Conservation (phyloP, 2,888 invertebrate genomes). For the Lathronympha strigana region DNA sequence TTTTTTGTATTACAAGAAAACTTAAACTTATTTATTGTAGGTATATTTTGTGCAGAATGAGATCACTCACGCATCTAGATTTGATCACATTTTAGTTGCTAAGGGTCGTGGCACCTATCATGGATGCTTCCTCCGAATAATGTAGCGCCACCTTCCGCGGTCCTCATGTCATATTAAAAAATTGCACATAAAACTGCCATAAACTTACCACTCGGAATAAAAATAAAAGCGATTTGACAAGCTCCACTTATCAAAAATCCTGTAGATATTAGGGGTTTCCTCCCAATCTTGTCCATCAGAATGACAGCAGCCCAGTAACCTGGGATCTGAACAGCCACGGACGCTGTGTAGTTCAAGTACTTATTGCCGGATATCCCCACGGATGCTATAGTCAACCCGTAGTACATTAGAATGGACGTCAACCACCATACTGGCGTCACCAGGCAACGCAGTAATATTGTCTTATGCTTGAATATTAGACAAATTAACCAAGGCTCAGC, state of each 20-base stretch:
- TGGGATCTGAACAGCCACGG: constrained; percentile 1
- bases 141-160: too few relatives aligned
- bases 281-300: constrained; percentile 15
- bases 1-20: too few relatives aligned
- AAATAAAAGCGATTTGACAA: constrained; percentile 22
- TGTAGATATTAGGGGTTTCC: constrained; percentile 9
- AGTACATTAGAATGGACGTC: constrained; percentile 9
- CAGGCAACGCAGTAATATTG: constrained; percentile 16
- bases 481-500: constrained; percentile 16
- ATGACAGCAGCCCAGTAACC: constrained; percentile 7
- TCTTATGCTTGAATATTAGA: constrained; percentile 19
- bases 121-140: too few relatives aligned
- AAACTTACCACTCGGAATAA: constrained; percentile 21
- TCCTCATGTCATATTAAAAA: too few relatives aligned
- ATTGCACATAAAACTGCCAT: not conserved
- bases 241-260: constrained; percentile 6
- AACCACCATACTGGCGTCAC: constrained; percentile 9
- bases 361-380: constrained; percentile 29
- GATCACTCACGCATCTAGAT: too few relatives aligned
- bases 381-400: constrained; percentile 13
- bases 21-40: too few relatives aligned
- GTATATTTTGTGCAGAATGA: too few relatives aligned
- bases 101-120: too few relatives aligned
- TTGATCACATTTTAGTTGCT: too few relatives aligned
- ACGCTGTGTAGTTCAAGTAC: constrained; percentile 12